Evolutionary conservation across 2,888 invertebrate genomes (phyloP).

Genomic region (Horisme vitalbata): DNA sequence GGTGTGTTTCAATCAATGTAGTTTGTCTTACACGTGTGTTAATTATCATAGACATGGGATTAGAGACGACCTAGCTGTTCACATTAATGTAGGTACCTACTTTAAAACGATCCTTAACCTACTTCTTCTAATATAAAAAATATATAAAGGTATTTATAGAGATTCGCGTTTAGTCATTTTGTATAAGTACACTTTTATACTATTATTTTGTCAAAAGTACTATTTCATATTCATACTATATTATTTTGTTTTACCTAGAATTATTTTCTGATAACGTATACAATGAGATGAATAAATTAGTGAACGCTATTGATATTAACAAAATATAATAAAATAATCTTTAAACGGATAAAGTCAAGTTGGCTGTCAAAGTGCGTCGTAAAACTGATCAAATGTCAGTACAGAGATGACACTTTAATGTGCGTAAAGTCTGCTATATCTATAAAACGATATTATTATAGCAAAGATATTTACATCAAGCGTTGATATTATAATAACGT

Average conservation of each 20-base stretch:
- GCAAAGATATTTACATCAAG: slow-evolving; percentile 6
- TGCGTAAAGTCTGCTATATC: slow-evolving; percentile 7
- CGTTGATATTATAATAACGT: slow-evolving; percentile 16
- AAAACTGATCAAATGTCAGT: slow-evolving; percentile 6
- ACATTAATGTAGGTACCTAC: background rate
- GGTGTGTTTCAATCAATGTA: slow-evolving; percentile 51
- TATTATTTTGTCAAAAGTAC: too few species aligned
- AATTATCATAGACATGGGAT: slow-evolving; percentile 28
- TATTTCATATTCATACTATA: too few species aligned
- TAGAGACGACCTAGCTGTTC: slow-evolving; percentile 21
- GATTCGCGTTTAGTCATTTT: slow-evolving; percentile 7
- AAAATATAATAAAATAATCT: too few species aligned
- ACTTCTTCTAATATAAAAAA: too few species aligned
- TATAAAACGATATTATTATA: slow-evolving; percentile 9
- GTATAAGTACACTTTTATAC: too few species aligned
- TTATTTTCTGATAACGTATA: too few species aligned
- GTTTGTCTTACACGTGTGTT: slow-evolving; percentile 36
- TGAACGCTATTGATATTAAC: too few species aligned
- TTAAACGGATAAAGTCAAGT: too few species aligned
- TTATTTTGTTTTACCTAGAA: too few species aligned
- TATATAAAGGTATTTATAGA: too few species aligned
- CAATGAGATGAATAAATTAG: too few species aligned
- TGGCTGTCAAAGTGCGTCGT: slow-evolving; percentile 2
- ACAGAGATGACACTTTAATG: slow-evolving; percentile 1
- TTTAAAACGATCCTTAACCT: too few species aligned